Evolutionary conservation across 2,797 vertebrate genomes (phyloP).

Genomic region (Lepilemur ruficaudatus): DNA sequence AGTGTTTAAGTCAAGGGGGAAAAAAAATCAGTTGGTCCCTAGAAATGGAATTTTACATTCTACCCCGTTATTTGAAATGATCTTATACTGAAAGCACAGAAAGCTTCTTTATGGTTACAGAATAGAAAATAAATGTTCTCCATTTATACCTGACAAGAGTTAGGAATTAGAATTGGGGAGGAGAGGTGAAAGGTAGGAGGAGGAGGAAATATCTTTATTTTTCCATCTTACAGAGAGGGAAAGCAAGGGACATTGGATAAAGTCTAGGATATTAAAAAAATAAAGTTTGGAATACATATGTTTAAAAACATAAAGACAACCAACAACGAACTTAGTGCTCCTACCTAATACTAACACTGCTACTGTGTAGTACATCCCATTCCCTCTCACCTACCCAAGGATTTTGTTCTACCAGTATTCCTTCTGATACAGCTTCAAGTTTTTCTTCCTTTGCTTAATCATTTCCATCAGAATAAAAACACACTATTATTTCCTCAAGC

Average conservation of each 20-base stretch:
- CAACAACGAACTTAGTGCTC: not conserved
- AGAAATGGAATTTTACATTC: not conserved
- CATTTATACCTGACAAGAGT: not conserved
- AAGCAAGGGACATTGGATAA: not conserved
- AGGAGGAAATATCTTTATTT: not conserved
- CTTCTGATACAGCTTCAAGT: not conserved
- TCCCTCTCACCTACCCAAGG: not conserved
- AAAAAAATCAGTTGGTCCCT: not conserved
- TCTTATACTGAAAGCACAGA: not conserved
- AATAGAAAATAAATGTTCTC: not conserved
- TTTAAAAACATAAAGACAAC: not conserved
- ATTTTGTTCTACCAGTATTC: not conserved
- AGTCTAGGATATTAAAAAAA: not conserved
- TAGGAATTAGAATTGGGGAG: not conserved
- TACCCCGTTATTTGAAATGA: not conserved
- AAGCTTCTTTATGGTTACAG: not conserved
- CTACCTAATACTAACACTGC: not conserved
- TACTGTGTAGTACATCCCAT: not conserved
- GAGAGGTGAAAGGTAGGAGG: not conserved
- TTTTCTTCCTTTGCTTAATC: not conserved
- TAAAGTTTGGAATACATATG: not conserved
- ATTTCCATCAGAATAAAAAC: not conserved
- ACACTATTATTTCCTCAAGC: not conserved
- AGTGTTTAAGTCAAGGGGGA: not conserved
- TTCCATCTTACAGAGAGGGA: not conserved